Base-by-base conservation (phyloP, 2,888 invertebrate genomes). In the Steinernema scapterisci region DNA sequence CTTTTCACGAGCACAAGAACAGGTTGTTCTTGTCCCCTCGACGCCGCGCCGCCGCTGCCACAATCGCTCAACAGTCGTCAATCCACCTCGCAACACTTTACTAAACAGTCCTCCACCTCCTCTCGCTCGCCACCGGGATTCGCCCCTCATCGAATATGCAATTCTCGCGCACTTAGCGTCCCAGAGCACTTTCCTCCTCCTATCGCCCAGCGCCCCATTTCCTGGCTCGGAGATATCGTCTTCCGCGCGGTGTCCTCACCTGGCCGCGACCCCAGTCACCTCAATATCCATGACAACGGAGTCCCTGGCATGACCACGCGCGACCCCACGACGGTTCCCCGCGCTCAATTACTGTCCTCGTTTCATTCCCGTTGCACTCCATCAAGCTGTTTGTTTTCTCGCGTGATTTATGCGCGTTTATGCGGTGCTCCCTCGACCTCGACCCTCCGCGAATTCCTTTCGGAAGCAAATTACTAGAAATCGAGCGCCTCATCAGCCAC, bases 251-350 rank as follows among this genome's bases (percentile, higher is more conserved):
- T 11, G 27, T 16, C 9, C 54, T 54, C 54, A 54, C 54, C 54
- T 54, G 54, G 7, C 25, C 54, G 54, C 54, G 54, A 19, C 48
- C 48, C 48, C 54, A 19, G 21, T 3, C 63, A 3, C 16, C 19
- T 48, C 5, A 2, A 63, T 63, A 63, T 63, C 63, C 63, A 63
- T 63, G 63, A 63, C 63, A 63, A 63, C 63, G 27, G 38, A 9
- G 5, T 1, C 63, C 7, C 31, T 21, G 23, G 21, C 54, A 27
- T 16, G 16, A 16, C 16, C 45, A 7, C 16, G 45, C n/a, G 48
- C 48, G 6, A 13, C 3, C 19, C 48, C 13, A 3, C 16, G 31
- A 27, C 63, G 63, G 31, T 25, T 63, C 2, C 63, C 19, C 63
- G 21, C 21, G 16, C 27, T 25, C 31, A 16, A 63, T 63, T 63